These are phyloP conservation scores for Podarcis cretensis DNA, from an alignment of 2,113 vertebrate species.

Conservation along the genomic window DNA sequence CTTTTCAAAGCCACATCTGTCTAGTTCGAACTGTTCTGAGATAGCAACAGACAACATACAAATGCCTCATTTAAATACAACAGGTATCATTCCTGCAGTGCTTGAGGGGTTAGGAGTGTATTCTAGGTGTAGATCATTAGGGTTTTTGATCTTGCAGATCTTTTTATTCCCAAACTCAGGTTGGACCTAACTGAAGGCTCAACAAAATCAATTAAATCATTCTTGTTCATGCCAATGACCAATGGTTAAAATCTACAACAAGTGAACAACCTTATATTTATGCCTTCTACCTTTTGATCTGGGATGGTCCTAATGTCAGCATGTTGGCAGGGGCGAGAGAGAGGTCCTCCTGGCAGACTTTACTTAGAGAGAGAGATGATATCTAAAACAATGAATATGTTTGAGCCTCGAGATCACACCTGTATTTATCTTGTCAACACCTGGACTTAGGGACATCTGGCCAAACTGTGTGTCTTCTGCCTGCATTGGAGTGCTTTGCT, in stretches of 20 bases:
- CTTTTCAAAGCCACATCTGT: neutral
- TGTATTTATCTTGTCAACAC: conserved; percentile 1
- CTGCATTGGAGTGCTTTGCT: conserved; percentile 23
- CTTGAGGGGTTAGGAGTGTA: too few relatives aligned
- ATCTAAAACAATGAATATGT: neutral
- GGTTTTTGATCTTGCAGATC: conserved; percentile 8
- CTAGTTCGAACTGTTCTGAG: neutral
- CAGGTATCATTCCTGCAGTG: too few relatives aligned
- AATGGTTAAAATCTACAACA: conserved; percentile 2
- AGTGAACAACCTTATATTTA: neutral
- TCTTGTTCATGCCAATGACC: neutral
- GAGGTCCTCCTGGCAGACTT: neutral
- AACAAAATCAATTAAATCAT: neutral
- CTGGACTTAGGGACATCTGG: neutral
- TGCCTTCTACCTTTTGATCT: neutral
- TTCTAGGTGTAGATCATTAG: neutral
- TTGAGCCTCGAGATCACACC: conserved; percentile 9
- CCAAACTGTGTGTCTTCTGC: conserved; percentile 28
- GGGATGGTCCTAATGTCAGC: neutral
- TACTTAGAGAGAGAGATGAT: conserved; percentile 9
- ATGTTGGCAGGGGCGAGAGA: neutral
- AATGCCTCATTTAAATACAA: neutral
- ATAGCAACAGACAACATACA: neutral
- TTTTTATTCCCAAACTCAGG: neutral
- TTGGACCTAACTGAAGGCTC: neutral